A percentile compares a stretch with the other conserved stretches of the same genome.
phyloP scores from a whole-genome alignment of 2,113 vertebrate genomes.

The Tetrax tetrax region DNA sequence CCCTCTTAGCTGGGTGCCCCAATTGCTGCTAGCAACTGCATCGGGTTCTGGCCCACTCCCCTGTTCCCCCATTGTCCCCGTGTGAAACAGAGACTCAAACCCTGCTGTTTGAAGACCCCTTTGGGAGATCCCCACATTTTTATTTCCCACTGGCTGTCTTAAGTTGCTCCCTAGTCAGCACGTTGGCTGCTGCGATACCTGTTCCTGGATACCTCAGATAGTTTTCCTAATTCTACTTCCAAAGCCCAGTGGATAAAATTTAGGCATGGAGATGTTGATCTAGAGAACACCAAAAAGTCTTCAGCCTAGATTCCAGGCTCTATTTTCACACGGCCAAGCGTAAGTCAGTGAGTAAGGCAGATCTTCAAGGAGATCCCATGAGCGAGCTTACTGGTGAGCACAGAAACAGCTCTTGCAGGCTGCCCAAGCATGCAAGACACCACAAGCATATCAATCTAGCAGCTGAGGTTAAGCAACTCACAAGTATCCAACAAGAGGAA shows the following conservation, averaged over 20 bases:
- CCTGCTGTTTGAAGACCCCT: background rate
- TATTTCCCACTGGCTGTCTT: background rate
- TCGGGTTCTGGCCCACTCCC: background rate
- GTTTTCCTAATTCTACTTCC: background rate
- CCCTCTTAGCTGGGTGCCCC: background rate
- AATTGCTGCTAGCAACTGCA: background rate
- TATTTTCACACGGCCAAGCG: background rate
- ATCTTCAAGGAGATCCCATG: background rate
- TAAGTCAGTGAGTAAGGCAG: background rate
- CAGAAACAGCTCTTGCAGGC: background rate
- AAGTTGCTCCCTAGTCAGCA: background rate
- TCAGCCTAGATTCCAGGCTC: background rate
- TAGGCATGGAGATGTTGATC: background rate
- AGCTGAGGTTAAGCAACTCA: background rate
- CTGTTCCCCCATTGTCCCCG: fast-evolving
- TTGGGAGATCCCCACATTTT: background rate
- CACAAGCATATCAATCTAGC: background rate
- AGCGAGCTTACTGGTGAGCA: background rate
- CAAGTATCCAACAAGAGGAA: background rate
- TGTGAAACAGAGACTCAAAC: background rate
- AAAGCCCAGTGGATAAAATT: background rate
- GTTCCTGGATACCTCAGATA: background rate
- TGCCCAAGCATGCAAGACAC: background rate
- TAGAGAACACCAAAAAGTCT: background rate
- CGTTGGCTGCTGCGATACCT: background rate